These are phyloP conservation scores for Danio tinwini DNA, from an alignment of 2,797 vertebrate genomes.

Conservation along the genomic window DNA sequence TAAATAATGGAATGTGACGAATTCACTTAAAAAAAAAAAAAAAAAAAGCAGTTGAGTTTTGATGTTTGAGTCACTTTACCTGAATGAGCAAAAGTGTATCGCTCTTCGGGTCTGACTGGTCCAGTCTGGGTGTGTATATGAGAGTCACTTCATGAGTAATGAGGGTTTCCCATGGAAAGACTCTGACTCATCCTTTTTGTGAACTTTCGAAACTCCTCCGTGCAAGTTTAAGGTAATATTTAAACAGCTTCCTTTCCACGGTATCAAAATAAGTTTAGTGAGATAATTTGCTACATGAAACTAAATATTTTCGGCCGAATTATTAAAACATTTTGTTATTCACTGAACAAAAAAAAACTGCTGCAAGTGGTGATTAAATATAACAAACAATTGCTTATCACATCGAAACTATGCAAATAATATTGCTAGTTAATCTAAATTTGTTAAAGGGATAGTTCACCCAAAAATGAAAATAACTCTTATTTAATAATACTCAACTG, in stretches of 20 bases:
- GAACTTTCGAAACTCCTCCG: constrained; percentile 1
- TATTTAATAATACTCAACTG: too few relatives aligned
- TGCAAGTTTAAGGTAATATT: background rate
- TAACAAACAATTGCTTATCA: too few relatives aligned
- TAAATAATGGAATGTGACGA: background rate
- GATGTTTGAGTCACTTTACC: constrained; percentile 8
- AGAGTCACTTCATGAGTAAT: constrained; percentile 1
- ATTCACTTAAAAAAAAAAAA: background rate
- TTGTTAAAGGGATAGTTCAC: too few relatives aligned
- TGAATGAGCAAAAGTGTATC: background rate
- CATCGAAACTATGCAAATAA: too few relatives aligned
- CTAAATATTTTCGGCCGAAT: background rate
- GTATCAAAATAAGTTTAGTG: background rate
- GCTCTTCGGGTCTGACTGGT: constrained; percentile 29
- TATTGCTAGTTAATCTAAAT: too few relatives aligned
- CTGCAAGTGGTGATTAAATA: too few relatives aligned
- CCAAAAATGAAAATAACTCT: too few relatives aligned
- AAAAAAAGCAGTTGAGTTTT: background rate
- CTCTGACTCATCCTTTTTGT: background rate
- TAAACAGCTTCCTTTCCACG: constrained; percentile 1
- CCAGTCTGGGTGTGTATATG: constrained; percentile 14
- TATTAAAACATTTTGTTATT: too few relatives aligned
- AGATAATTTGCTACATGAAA: background rate
- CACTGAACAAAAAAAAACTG: too few relatives aligned
- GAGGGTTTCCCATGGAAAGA: constrained; percentile 22